These are phyloP conservation scores for Silurus aristotelis DNA, from an alignment of 2,797 vertebrate species.

Conservation along the genomic window DNA sequence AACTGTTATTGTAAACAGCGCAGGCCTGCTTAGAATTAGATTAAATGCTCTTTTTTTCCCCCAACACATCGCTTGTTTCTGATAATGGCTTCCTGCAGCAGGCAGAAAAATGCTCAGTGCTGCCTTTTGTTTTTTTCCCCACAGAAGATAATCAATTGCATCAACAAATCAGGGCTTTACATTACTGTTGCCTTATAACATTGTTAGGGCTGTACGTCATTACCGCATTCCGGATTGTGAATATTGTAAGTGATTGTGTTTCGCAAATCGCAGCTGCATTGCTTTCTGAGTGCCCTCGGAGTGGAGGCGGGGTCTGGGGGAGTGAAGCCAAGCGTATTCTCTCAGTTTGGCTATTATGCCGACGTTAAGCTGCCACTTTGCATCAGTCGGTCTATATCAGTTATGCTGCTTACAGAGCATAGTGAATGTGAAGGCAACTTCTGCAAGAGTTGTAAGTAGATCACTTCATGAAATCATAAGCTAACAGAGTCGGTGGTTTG, in stretches of 20 bases:
- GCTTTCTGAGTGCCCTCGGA: background rate
- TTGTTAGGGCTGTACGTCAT: constrained; percentile 4
- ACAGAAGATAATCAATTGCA: constrained; percentile 43
- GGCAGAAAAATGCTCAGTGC: constrained; percentile 33
- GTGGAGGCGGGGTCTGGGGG: background rate
- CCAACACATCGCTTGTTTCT: constrained; percentile 28
- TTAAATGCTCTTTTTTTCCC: constrained; percentile 15
- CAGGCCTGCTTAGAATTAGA: constrained; percentile 24
- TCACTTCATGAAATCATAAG: background rate
- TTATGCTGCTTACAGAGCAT: background rate
- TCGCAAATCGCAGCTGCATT: background rate
- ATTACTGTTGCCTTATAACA: constrained; percentile 33
- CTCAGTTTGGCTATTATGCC: background rate
- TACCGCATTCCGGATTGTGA: background rate
- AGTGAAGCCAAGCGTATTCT: background rate
- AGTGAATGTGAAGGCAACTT: background rate
- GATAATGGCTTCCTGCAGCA: constrained; percentile 37
- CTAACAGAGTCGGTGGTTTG: background rate
- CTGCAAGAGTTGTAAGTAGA: background rate
- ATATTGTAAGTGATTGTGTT: background rate
- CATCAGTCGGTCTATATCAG: background rate
- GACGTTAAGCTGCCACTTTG: constrained; percentile 1
- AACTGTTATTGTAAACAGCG: constrained; percentile 17
- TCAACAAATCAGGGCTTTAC: constrained; percentile 41
- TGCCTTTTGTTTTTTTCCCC: constrained; percentile 27